These are phyloP conservation scores for Gallinago paraguaiae DNA, from an alignment of 2,113 vertebrate genomes.

Conservation along the genomic window DNA sequence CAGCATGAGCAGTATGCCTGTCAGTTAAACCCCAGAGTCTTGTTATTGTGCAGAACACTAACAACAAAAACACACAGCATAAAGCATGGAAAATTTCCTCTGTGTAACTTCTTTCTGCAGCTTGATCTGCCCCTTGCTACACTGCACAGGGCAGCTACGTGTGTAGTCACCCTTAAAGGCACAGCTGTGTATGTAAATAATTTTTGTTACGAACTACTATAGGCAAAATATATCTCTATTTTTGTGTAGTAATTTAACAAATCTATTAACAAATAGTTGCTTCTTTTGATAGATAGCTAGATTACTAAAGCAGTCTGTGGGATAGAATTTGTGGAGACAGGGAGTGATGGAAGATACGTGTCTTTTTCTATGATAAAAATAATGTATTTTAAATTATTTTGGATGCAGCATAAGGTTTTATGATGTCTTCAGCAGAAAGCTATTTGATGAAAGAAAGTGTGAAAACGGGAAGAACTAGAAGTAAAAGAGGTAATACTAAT, in stretches of 20 bases:
- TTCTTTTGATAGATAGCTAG: neutral
- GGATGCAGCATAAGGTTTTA: neutral
- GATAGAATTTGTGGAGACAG: neutral
- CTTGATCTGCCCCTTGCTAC: neutral
- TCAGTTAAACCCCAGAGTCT: rapidly evolving
- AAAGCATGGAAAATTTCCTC: neutral
- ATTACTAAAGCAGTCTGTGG: neutral
- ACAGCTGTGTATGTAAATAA: neutral
- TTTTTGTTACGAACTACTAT: neutral
- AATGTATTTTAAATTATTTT: neutral
- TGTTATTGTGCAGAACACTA: neutral
- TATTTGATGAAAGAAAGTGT: neutral
- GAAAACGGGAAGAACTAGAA: neutral
- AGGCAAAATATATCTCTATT: neutral
- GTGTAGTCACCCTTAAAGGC: neutral
- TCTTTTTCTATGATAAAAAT: neutral
- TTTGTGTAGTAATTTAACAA: neutral
- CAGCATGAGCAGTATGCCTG: neutral
- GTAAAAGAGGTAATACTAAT: neutral
- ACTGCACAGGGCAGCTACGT: neutral
- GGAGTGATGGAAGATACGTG: neutral
- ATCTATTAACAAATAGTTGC: neutral
- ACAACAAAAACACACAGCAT: neutral
- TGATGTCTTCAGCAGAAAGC: neutral
- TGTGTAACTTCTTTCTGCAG: neutral